These are phyloP conservation scores for Encarsia formosa DNA, from an alignment of 2,888 invertebrate genomes.

Conservation along the genomic window DNA sequence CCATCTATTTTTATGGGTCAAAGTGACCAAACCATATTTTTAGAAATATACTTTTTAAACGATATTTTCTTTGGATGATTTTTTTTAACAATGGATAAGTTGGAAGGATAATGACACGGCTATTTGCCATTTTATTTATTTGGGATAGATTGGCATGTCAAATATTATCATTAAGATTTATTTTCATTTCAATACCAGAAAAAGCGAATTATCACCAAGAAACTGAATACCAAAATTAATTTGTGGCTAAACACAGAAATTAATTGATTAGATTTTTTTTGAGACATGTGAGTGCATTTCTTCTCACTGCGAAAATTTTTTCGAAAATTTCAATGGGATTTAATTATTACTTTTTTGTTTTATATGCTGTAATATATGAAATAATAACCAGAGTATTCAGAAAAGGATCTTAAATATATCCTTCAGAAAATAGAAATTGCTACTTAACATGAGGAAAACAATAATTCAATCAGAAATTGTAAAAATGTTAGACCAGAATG, in stretches of 20 bases:
- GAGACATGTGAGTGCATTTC: conserved; percentile 16
- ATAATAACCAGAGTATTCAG: conserved; percentile 13
- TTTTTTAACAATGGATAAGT: conserved; percentile 8
- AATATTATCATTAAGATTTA: no score
- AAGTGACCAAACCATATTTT: conserved; percentile 47
- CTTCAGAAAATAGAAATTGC: conserved; percentile 21
- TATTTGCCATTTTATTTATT: no score
- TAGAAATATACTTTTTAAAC: conserved; percentile 40
- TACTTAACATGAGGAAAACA: conserved; percentile 20
- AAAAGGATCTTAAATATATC: conserved; percentile 8
- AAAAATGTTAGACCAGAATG: conserved; percentile 14
- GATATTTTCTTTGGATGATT: no score
- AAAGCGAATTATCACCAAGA: conserved; percentile 22
- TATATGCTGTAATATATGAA: conserved; percentile 15
- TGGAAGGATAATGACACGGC: conserved; percentile 18
- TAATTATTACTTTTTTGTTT: conserved; percentile 10
- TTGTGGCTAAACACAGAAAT: conserved; percentile 21
- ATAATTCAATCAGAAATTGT: conserved; percentile 19
- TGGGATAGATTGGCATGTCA: no score
- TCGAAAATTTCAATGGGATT: conserved; percentile 9
- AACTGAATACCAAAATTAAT: conserved; percentile 15
- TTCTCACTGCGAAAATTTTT: conserved; percentile 19
- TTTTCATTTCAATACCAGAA: conserved; percentile 18
- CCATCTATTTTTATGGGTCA: conserved; percentile 50
- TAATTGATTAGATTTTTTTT: conserved; percentile 20